Conservation (phyloP, 2,113 vertebrate species). For the Seriola quinqueradiata region DNA sequence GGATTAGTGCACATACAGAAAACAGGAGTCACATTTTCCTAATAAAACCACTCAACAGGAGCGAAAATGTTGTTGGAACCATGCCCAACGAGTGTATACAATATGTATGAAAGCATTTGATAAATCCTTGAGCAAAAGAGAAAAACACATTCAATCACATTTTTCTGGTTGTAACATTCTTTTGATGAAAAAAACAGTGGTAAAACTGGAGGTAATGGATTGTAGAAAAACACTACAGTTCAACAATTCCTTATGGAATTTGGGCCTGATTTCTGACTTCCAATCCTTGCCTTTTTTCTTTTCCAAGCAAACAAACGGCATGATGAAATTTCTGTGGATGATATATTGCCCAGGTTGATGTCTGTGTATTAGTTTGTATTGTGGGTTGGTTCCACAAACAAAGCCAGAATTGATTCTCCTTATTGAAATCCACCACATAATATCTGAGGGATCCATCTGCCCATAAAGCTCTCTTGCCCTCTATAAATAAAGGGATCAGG, state of each 20-base stretch:
- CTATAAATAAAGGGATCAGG: constrained; percentile 49
- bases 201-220: constrained; percentile 6
- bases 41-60: constrained; percentile 70
- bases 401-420: constrained; percentile 63
- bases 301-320: constrained; percentile 64
- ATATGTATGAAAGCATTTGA: constrained; percentile 42
- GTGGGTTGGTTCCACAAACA: constrained; percentile 62
- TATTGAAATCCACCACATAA: constrained; percentile 72
- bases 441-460: constrained; percentile 57
- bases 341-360: constrained; percentile 63
- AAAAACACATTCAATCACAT: constrained; percentile 34
- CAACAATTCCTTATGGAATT: constrained; percentile 34
- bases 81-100: constrained; percentile 23
- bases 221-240: constrained; percentile 31
- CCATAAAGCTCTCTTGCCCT: constrained; percentile 34
- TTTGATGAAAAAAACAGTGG: constrained; percentile 25
- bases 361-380: constrained; percentile 43
- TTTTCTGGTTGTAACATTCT: constrained; percentile 43
- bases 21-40: constrained; percentile 62
- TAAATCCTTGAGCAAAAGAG: constrained; percentile 37
- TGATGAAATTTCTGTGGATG: constrained; percentile 66
- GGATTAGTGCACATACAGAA: constrained; percentile 60
- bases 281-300: constrained; percentile 37
- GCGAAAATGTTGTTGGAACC: constrained; percentile 37
- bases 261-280: constrained; percentile 35